Percentiles rank a stretch among this genome's conserved stretches.
Conservation (phyloP, 2,888 invertebrate genomes). For the Drosophila tripunctata region DNA sequence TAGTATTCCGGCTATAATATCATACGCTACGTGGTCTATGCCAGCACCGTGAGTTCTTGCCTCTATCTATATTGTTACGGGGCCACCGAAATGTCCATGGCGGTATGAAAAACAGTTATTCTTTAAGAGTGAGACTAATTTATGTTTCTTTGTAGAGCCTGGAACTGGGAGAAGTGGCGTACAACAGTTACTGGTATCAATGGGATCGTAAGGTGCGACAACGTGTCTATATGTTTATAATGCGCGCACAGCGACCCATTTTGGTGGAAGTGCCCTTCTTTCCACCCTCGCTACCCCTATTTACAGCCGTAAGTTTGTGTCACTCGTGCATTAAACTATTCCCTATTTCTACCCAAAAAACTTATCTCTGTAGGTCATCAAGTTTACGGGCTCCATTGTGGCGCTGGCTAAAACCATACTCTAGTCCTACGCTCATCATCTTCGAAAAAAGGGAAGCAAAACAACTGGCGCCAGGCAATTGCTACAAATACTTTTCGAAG, state of each 20-base stretch:
- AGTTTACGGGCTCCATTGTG: conserved; percentile 74
- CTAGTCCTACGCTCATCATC: conserved; percentile 23
- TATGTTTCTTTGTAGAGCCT: conserved; percentile 41
- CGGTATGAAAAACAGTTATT: conserved; percentile 39
- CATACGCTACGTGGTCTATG: conserved; percentile 63
- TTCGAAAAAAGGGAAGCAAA: conserved; percentile 2
- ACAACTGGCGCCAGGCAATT: conserved; percentile 22
- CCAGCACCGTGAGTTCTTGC: conserved; percentile 47
- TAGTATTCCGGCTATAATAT: conserved; percentile 68
- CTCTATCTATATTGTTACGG: conserved; percentile 65
- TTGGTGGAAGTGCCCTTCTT: conserved; percentile 61
- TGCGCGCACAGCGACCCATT: conserved; percentile 60
- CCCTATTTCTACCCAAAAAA: too few species aligned
- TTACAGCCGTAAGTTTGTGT: conserved; percentile 45
- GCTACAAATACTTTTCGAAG: conserved; percentile 7
- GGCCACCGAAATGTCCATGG: conserved; percentile 60
- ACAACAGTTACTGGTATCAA: conserved; percentile 60
- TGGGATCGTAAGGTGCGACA: conserved; percentile 58
- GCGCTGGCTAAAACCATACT: conserved; percentile 69
- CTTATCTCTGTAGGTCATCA: conserved; percentile 53
- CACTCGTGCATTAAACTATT: not conserved
- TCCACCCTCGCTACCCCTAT: conserved; percentile 52
- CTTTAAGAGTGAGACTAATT: not conserved
- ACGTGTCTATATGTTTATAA: conserved; percentile 52
- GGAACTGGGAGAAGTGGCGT: conserved; percentile 60